Percentiles rank a stretch among this genome's conserved stretches.
phyloP scores from a whole-genome alignment of 2,797 vertebrate species.

The Mionectes olivaceus region DNA sequence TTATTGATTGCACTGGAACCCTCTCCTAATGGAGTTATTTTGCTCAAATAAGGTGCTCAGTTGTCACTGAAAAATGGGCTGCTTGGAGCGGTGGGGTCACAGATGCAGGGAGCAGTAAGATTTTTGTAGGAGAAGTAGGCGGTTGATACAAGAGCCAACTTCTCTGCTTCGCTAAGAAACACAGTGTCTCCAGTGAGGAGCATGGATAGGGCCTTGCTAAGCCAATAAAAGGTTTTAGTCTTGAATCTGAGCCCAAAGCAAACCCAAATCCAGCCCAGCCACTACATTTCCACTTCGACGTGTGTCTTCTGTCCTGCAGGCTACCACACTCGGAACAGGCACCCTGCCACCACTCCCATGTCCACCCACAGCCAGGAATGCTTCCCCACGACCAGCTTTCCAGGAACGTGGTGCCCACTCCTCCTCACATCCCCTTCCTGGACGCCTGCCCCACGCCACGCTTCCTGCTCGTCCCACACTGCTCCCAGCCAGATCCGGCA shows the following conservation, averaged over 20 bases:
- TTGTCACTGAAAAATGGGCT: slow-evolving; percentile 44
- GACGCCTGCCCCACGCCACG: neutral
- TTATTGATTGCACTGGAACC: slow-evolving; percentile 77
- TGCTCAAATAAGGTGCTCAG: slow-evolving; percentile 72
- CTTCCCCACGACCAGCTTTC: neutral
- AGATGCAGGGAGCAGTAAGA: slow-evolving; percentile 17
- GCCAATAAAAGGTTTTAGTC: neutral
- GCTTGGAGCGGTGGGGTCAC: slow-evolving; percentile 36
- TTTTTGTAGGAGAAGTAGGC: neutral
- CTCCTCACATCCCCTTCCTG: neutral
- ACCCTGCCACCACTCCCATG: neutral
- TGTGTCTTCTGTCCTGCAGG: neutral
- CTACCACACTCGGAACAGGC: rapidly evolving
- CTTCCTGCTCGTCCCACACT: slow-evolving; percentile 16
- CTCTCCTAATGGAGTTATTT: slow-evolving; percentile 80
- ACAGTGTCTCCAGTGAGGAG: neutral
- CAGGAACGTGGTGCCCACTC: slow-evolving; percentile 8
- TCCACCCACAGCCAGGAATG: rapidly evolving
- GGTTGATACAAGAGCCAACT: neutral
- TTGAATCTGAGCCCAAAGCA: neutral
- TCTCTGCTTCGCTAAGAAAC: neutral
- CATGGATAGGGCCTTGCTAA: neutral
- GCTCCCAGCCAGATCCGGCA: neutral
- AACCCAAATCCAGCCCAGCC: neutral
- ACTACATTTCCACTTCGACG: neutral